phyloP scores from a whole-genome alignment of 2,797 vertebrate genomes.

The Galago senegalensis region DNA sequence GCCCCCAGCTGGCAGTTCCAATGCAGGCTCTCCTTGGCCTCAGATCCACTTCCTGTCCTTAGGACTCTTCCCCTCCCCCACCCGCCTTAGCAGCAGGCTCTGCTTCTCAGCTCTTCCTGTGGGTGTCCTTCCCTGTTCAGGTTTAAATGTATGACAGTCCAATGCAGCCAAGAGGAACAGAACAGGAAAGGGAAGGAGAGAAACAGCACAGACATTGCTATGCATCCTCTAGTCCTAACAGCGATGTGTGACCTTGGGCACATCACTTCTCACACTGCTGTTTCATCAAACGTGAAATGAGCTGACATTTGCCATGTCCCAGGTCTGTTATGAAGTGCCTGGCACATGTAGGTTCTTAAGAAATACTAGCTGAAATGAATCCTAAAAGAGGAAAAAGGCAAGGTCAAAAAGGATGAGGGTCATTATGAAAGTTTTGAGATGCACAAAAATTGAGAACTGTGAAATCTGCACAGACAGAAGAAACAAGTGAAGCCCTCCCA shows the following conservation, averaged over 20 bases:
- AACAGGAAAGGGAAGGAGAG: not conserved
- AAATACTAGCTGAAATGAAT: slow-evolving; percentile 43
- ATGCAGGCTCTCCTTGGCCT: not conserved
- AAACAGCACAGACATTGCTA: not conserved
- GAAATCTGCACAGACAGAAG: no score
- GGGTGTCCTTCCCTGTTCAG: not conserved
- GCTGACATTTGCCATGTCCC: not conserved
- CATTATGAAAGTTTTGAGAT: no score
- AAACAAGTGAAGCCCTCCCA: no score
- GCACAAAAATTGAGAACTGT: no score
- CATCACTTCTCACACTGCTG: not conserved
- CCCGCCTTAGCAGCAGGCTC: not conserved
- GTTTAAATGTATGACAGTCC: not conserved
- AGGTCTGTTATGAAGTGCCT: not conserved
- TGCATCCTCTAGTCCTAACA: not conserved
- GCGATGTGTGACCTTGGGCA: not conserved
- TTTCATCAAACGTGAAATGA: slow-evolving; percentile 30
- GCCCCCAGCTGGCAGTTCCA: not conserved
- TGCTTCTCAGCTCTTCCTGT: not conserved
- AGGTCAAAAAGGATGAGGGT: not conserved
- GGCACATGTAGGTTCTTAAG: slow-evolving; percentile 14
- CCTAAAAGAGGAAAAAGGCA: slow-evolving; percentile 50
- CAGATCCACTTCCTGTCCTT: not conserved
- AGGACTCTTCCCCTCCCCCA: not conserved
- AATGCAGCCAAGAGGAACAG: not conserved